Evolutionary conservation across 2,888 invertebrate genomes (phyloP).

Genomic region (Lithophane leautieri): DNA sequence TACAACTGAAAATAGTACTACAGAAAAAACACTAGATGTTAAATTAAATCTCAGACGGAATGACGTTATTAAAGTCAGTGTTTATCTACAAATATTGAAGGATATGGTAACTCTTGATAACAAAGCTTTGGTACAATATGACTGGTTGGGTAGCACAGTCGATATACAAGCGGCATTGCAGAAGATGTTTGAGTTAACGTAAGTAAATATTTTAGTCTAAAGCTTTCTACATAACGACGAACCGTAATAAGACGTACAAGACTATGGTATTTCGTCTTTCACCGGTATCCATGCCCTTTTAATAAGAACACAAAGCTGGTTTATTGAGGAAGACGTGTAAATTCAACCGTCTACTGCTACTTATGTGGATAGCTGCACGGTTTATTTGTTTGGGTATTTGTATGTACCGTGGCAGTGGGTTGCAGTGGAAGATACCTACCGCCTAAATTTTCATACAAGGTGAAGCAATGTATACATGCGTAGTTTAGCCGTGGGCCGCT

Average conservation of each 20-base stretch:
- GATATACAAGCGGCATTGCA: conserved; percentile 74
- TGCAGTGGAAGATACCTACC: not conserved
- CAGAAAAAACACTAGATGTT: not conserved
- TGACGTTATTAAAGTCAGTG: conserved; percentile 56
- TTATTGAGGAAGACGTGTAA: not conserved
- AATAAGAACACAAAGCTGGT: not conserved
- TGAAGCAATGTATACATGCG: not conserved
- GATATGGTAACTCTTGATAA: conserved; percentile 75
- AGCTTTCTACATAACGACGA: not conserved
- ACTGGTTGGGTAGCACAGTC: conserved; percentile 81
- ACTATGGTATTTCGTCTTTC: not conserved
- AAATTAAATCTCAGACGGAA: conserved; percentile 37
- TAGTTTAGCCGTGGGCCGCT: not conserved
- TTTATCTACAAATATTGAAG: conserved; percentile 72
- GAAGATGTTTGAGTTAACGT: conserved; percentile 77
- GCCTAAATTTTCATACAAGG: not conserved
- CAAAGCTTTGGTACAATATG: conserved; percentile 73
- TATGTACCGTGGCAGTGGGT: no score
- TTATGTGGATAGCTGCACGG: no score
- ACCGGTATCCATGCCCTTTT: not conserved
- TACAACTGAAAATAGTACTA: not conserved
- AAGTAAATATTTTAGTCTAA: conserved; percentile 65
- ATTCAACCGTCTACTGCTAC: not conserved
- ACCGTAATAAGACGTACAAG: not conserved
- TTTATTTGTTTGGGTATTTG: not conserved